Conservation (phyloP, 23 tunicate genomes). For the Trididemnum nubilum region DNA sequence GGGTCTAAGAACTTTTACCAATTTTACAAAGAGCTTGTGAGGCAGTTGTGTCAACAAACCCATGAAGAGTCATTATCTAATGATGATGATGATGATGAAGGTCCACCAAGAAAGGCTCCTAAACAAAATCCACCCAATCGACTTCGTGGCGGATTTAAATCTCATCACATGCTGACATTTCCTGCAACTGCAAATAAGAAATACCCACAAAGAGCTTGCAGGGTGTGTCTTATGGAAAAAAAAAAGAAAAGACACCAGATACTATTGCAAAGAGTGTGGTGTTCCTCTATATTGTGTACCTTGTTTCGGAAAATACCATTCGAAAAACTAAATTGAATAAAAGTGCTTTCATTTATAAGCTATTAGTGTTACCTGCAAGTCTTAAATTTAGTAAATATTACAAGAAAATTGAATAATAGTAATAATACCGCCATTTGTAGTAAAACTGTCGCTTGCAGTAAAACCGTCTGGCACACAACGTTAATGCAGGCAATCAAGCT, state of each 20-base stretch:
- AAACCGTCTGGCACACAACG: too few species aligned
- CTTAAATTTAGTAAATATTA: too few species aligned
- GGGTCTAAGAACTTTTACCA: too few species aligned
- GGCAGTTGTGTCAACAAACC: too few species aligned
- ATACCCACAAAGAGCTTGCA: slow-evolving; percentile 27
- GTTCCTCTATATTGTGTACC: slow-evolving; percentile 11
- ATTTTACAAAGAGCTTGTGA: too few species aligned
- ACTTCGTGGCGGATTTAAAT: slow-evolving; percentile 21
- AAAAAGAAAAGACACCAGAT: slow-evolving; percentile 12
- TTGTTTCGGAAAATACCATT: slow-evolving; percentile 18
- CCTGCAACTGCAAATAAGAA: slow-evolving; percentile 11
- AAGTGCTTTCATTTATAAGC: neutral
- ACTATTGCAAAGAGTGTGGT: slow-evolving; percentile 17
- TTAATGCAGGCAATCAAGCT: too few species aligned
- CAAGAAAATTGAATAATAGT: neutral
- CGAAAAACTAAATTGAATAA: too few species aligned
- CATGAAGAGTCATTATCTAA: too few species aligned
- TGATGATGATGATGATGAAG: slow-evolving; percentile 5
- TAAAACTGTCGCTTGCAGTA: too few species aligned
- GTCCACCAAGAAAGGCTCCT: neutral
- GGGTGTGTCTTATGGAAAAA: slow-evolving; percentile 8
- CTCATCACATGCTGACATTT: slow-evolving; percentile 1
- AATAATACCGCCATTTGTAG: too few species aligned
- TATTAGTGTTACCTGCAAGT: neutral
- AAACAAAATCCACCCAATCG: neutral